Evolutionary conservation across 2,888 invertebrate genomes (phyloP).

Genomic region (Prionchulus punctatus): DNA sequence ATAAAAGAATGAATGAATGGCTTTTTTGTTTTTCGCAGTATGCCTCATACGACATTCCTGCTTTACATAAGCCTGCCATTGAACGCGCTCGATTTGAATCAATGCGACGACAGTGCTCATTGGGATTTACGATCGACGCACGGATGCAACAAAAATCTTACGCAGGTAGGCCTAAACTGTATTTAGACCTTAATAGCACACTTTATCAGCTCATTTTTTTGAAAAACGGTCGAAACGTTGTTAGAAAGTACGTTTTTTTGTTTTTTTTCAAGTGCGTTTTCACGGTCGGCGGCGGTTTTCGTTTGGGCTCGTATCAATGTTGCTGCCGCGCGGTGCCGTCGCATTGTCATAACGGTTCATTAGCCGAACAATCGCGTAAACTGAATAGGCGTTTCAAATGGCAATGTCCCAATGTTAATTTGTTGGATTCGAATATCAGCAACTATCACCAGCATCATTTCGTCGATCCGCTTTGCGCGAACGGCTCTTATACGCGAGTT

Average conservation of each 20-base stretch:
- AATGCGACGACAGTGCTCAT: conserved; percentile 1
- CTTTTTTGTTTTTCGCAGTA: background rate
- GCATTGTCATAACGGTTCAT: too few species aligned
- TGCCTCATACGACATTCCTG: background rate
- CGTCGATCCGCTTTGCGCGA: too few species aligned
- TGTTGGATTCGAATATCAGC: background rate
- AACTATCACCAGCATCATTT: background rate
- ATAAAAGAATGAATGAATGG: too few species aligned
- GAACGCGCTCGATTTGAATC: background rate
- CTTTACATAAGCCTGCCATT: background rate
- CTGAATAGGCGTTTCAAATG: too few species aligned
- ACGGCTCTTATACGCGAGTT: too few species aligned
- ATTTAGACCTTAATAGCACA: background rate
- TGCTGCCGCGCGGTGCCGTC: too few species aligned
- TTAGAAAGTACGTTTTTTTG: background rate
- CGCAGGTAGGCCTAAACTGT: background rate
- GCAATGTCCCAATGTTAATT: background rate
- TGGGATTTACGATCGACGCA: background rate
- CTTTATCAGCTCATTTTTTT: too few species aligned
- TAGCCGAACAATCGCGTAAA: too few species aligned
- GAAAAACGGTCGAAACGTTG: background rate
- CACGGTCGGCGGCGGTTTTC: conserved; percentile 14
- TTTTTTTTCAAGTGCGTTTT: conserved; percentile 26
- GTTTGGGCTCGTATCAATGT: background rate
- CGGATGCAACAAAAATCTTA: background rate